These are phyloP conservation scores for Rhizomys pruinosus DNA, from an alignment of 2,113 vertebrate species.

Conservation along the genomic window DNA sequence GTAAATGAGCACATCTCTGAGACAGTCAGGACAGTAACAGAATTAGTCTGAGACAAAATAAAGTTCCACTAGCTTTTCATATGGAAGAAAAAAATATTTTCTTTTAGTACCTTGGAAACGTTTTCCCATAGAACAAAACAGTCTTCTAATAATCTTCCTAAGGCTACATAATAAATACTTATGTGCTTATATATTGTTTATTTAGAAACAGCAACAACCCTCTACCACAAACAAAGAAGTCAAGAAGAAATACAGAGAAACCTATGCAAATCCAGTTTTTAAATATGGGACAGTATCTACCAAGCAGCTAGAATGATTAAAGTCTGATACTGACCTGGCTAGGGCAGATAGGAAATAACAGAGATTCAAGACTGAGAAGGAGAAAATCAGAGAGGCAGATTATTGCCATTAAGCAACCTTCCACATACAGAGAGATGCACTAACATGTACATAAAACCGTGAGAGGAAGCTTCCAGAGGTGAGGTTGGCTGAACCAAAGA, in stretches of 20 bases:
- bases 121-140: neutral
- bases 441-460: neutral
- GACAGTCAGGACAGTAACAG: neutral
- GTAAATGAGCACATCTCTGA: too few species aligned
- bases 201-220: neutral
- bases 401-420: neutral
- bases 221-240: neutral
- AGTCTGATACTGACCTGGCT: accelerated
- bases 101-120: neutral
- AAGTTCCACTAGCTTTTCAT: neutral
- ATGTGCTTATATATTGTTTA: neutral
- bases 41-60: neutral
- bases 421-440: neutral
- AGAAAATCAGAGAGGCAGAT: neutral
- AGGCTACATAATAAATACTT: neutral
- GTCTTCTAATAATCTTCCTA: neutral
- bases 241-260: neutral
- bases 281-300: neutral
- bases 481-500: neutral
- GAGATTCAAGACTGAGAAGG: neutral
- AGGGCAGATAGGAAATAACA: neutral
- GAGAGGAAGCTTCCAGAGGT: neutral
- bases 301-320: neutral
- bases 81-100: neutral
- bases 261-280: neutral